Evolutionary conservation across 2,113 vertebrate genomes (phyloP).

Genomic region (Neotoma lepida): DNA sequence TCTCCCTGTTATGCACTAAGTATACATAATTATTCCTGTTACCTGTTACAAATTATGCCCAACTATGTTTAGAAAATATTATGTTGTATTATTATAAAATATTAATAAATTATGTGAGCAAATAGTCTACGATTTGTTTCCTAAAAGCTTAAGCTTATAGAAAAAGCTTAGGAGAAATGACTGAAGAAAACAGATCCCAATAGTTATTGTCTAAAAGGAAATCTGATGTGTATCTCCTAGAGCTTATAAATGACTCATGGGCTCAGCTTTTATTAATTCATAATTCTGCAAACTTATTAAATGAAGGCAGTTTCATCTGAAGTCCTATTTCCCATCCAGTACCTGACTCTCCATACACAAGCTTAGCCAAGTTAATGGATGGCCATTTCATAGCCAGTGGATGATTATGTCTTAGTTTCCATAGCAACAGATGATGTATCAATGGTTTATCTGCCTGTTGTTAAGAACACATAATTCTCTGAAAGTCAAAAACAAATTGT

Average conservation of each 20-base stretch:
- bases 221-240: conserved; percentile 4
- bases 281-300: conserved; percentile 47
- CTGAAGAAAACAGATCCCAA: conserved; percentile 44
- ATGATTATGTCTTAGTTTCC: conserved; percentile 51
- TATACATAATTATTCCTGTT: conserved; percentile 39
- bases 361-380: not conserved
- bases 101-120: conserved; percentile 45
- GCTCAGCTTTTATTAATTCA: conserved; percentile 60
- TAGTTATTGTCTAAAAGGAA: conserved; percentile 47
- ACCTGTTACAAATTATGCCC: conserved; percentile 54
- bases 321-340: not conserved
- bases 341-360: not conserved
- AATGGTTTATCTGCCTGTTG: conserved; percentile 32
- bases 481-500: conserved; percentile 39
- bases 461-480: conserved; percentile 24
- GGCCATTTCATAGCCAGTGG: not conserved
- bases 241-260: conserved; percentile 59
- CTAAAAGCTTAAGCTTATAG: conserved; percentile 39
- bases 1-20: conserved; percentile 39
- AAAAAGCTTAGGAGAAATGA: conserved; percentile 26
- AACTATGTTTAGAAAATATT: conserved; percentile 55
- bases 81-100: conserved; percentile 45
- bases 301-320: not conserved
- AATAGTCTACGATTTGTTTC: conserved; percentile 45
- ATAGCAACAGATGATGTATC: conserved; percentile 62